These are phyloP conservation scores for Psephotus haematonotus DNA, from an alignment of 2,113 vertebrate genomes.

Conservation along the genomic window DNA sequence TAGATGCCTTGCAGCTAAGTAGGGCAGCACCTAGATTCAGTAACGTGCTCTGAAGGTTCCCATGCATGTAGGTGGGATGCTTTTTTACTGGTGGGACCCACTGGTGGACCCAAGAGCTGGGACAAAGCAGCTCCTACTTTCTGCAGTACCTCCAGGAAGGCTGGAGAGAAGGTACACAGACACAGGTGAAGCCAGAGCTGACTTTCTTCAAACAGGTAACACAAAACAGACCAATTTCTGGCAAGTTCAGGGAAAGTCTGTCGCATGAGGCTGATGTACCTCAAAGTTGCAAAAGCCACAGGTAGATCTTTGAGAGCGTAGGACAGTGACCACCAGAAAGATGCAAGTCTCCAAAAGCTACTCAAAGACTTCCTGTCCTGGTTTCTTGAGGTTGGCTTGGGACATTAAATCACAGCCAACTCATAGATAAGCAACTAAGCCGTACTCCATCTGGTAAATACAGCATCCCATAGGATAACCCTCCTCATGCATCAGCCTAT, in stretches of 20 bases:
- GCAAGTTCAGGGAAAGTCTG: background rate
- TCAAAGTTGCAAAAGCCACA: background rate
- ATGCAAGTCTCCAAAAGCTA: background rate
- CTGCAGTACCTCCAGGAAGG: background rate
- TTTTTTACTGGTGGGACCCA: background rate
- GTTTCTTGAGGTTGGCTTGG: background rate
- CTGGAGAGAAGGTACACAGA: background rate
- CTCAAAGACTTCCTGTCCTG: background rate
- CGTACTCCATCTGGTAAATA: background rate
- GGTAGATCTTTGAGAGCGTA: background rate
- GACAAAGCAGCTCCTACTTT: background rate
- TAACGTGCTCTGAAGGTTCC: background rate
- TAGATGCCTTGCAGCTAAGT: background rate
- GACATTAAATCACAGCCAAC: background rate
- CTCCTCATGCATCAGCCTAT: background rate
- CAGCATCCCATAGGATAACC: rapidly evolving
- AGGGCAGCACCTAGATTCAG: background rate
- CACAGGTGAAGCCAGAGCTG: background rate
- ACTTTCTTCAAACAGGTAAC: background rate
- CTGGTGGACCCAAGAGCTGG: background rate
- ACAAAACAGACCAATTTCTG: background rate
- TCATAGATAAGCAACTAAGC: background rate
- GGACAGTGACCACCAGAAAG: background rate
- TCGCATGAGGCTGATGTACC: background rate
- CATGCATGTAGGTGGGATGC: background rate